These are phyloP conservation scores for Sinosuthora webbiana DNA, from an alignment of 2,113 vertebrate species.

Conservation along the genomic window DNA sequence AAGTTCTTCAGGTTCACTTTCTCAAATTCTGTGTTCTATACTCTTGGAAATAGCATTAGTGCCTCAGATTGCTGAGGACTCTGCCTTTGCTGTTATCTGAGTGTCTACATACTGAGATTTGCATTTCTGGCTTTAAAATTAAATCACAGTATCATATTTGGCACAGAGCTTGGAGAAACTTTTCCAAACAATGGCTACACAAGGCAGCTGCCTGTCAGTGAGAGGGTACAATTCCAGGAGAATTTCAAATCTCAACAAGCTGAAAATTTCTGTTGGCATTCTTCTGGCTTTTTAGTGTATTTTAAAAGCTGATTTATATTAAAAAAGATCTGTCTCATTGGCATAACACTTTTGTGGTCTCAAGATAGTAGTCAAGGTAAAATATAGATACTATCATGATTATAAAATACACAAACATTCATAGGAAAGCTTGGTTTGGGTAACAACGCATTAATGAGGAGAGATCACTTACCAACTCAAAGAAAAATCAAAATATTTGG, in stretches of 20 bases:
- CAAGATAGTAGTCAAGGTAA: not conserved
- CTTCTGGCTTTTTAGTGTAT: not conserved
- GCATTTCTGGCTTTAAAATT: slow-evolving; percentile 5
- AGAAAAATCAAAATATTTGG: not conserved
- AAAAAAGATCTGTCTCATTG: not conserved
- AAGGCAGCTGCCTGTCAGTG: not conserved
- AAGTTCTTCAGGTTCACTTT: not conserved
- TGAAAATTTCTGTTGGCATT: not conserved
- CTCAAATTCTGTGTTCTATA: not conserved
- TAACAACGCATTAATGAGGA: not conserved
- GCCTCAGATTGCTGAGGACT: not conserved
- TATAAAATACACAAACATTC: not conserved
- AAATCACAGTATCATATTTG: not conserved
- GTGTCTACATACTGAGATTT: not conserved
- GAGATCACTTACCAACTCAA: not conserved
- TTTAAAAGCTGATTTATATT: not conserved
- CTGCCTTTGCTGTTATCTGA: not conserved
- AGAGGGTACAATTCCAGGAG: not conserved
- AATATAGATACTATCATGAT: not conserved
- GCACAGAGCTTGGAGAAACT: not conserved
- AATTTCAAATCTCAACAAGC: not conserved
- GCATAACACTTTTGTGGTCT: not conserved
- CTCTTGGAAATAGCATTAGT: not conserved
- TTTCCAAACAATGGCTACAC: not conserved
- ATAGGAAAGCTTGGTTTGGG: not conserved